Conservation (phyloP, 2,797 vertebrate species). For the Gymnopithys bicolor region DNA sequence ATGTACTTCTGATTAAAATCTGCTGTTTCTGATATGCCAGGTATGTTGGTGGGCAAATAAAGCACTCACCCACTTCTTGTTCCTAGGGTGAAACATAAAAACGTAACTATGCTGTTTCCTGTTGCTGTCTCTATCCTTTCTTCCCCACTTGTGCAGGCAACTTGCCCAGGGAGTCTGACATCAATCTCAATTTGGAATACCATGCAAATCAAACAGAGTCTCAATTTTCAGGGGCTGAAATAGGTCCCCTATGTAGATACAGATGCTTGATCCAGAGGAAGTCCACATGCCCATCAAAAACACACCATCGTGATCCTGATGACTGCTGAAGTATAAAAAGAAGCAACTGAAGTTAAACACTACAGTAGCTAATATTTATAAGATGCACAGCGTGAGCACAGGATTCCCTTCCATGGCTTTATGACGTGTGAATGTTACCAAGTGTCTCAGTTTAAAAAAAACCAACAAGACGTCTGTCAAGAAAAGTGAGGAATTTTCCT, state of each 20-base stretch:
- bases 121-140: background rate
- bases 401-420: background rate
- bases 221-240: background rate
- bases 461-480: no score
- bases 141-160: background rate
- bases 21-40: background rate
- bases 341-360: background rate
- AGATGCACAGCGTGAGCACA: background rate
- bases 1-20: background rate
- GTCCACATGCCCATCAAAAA: background rate
- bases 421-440: background rate
- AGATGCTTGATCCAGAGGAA: background rate
- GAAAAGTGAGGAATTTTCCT: no score
- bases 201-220: background rate
- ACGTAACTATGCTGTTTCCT: background rate
- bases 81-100: background rate
- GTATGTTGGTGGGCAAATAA: background rate
- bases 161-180: background rate
- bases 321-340: background rate
- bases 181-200: background rate
- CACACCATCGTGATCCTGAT: background rate
- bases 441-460: no score
- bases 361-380: background rate
- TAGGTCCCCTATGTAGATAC: background rate
- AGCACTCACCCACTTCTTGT: background rate